A percentile compares a stretch with the other conserved stretches of the same genome.
These are phyloP conservation scores for Trissolcus basalis DNA, from an alignment of 1,140 invertebrate species.

Conservation along the genomic window DNA sequence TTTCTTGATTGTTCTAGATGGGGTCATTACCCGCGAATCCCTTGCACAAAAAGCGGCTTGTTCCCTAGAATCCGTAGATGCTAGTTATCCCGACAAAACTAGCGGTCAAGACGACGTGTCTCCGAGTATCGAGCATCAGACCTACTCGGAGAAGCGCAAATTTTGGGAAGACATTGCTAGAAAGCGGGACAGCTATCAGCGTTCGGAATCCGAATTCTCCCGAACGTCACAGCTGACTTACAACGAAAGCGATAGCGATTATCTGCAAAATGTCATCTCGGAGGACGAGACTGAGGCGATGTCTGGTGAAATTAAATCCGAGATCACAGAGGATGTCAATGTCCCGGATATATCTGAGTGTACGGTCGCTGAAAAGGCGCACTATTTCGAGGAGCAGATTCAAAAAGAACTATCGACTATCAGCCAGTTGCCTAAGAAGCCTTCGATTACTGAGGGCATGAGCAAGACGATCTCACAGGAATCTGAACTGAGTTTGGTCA, in stretches of 20 bases:
- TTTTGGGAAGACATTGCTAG: conserved; percentile 75
- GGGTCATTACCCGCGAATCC: conserved; percentile 69
- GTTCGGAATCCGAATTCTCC: conserved; percentile 73
- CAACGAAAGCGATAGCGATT: conserved; percentile 72
- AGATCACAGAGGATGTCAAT: conserved; percentile 67
- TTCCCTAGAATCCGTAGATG: conserved; percentile 75
- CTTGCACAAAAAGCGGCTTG: conserved; percentile 73
- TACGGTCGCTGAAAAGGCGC: conserved; percentile 74
- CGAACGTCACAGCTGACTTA: conserved; percentile 69
- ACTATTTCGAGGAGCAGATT: conserved; percentile 75
- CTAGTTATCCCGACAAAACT: conserved; percentile 73
- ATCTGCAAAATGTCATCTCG: conserved; percentile 64
- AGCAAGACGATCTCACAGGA: conserved; percentile 31
- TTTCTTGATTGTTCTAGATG: conserved; percentile 76
- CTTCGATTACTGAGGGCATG: conserved; percentile 34
- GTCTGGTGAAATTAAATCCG: conserved; percentile 62
- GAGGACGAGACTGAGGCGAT: conserved; percentile 64
- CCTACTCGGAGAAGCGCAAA: conserved; percentile 73
- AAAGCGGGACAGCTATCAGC: conserved; percentile 72
- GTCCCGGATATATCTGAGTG: conserved; percentile 74
- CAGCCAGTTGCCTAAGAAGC: conserved; percentile 41
- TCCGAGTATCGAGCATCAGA: conserved; percentile 69
- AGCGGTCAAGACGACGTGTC: conserved; percentile 64
- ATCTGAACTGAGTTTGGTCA: conserved; percentile 23
- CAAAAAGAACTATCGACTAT: conserved; percentile 67